These are phyloP conservation scores for Cheumatopsyche charites DNA, from an alignment of 1,140 invertebrate genomes.

Conservation along the genomic window DNA sequence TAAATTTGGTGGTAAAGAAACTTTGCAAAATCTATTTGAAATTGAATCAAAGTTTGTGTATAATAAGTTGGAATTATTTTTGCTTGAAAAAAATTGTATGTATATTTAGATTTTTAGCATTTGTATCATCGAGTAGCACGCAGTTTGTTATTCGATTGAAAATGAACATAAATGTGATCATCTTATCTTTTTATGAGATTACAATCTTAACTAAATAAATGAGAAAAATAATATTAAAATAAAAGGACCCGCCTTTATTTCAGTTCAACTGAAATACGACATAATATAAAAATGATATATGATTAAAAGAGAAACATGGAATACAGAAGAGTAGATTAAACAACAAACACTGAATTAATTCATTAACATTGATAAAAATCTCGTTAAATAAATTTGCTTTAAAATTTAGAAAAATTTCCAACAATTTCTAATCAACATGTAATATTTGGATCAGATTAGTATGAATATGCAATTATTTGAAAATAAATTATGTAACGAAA, in stretches of 20 bases:
- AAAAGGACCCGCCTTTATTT: conserved; percentile 48
- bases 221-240: conserved; percentile 35
- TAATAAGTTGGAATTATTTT: background rate
- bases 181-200: conserved; percentile 37
- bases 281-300: conserved; percentile 29
- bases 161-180: background rate
- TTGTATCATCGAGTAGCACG: background rate
- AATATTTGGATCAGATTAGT: conserved; percentile 1
- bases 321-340: conserved; percentile 46
- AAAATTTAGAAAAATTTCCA: conserved; percentile 4
- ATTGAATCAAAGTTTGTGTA: background rate
- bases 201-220: conserved; percentile 42
- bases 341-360: conserved; percentile 47
- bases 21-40: conserved; percentile 25
- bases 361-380: conserved; percentile 46
- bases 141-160: too few species aligned
- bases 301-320: conserved; percentile 45
- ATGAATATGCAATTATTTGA: background rate
- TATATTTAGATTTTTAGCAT: background rate
- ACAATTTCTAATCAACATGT: background rate
- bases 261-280: conserved; percentile 48
- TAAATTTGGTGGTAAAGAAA: conserved; percentile 47
- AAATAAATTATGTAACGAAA: too few species aligned
- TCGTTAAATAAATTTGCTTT: conserved; percentile 29
- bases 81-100: conserved; percentile 1